Percentiles rank a stretch among this genome's conserved stretches.
Conservation (phyloP, 2,797 vertebrate genomes). For the Cyclura pinguis region DNA sequence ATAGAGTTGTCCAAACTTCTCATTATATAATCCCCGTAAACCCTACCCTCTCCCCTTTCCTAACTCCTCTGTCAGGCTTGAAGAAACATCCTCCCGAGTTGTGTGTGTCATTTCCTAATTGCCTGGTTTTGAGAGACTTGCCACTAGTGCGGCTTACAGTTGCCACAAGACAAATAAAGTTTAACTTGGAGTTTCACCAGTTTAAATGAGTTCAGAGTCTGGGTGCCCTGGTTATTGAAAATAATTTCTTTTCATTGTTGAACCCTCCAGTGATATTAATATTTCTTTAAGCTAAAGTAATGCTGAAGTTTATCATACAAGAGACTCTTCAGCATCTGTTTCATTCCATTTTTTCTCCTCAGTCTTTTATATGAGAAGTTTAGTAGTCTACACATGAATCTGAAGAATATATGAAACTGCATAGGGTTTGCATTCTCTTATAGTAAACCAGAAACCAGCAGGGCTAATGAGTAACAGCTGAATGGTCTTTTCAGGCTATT, state of each 20-base stretch:
- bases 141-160: slow-evolving; percentile 27
- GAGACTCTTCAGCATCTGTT: neutral
- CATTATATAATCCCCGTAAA: slow-evolving; percentile 53
- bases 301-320: neutral
- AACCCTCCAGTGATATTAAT: neutral
- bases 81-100: slow-evolving; percentile 48
- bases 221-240: slow-evolving; percentile 27
- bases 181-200: slow-evolving; percentile 10
- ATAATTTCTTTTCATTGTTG: neutral
- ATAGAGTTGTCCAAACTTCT: slow-evolving; percentile 40
- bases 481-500: neutral
- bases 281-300: slow-evolving; percentile 27
- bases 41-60: neutral
- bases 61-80: slow-evolving; percentile 13
- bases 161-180: slow-evolving; percentile 27
- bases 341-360: slow-evolving; percentile 4
- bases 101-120: slow-evolving; percentile 59
- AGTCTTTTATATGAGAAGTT: neutral
- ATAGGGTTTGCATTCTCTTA: slow-evolving; percentile 20
- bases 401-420: slow-evolving; percentile 1
- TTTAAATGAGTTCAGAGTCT: slow-evolving; percentile 29
- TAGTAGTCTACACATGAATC: neutral
- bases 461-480: slow-evolving; percentile 30
- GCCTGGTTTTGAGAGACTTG: slow-evolving; percentile 46
- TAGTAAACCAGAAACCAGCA: slow-evolving; percentile 10